Evolutionary conservation across 2,797 vertebrate genomes (phyloP), one percentile per base, ranked within the genome.

Genomic region (Lepilemur ruficaudatus): DNA sequence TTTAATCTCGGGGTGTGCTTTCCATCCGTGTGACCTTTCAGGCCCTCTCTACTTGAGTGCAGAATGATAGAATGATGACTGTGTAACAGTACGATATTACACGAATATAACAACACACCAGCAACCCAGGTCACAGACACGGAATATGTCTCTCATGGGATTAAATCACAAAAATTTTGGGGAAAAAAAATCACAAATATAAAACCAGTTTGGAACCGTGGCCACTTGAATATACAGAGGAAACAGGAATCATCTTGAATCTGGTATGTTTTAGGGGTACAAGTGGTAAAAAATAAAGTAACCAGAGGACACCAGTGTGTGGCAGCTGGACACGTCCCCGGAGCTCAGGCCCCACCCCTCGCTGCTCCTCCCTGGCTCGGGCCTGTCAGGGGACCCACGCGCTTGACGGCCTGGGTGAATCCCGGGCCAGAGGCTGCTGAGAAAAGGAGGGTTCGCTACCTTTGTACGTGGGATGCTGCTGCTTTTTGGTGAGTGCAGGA

Each of bases 371-470:
- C 20, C 20, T 4, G 2, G 38, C 43, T 12, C 5, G 7, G 48
- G 5, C 38, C 50, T 41, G 7, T 30, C 30, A 0, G 0, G 28
- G 94, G 82, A 28, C 5, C 10, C 3, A 25, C 0, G 2, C 7
- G 4, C 35, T 1, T 5, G 52, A 5, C 81, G 4, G 18, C 80
- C 35, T 3, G 12, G 9, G 90, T 0, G 7, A 15, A 1, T 3
- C 1, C 38, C 0, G n/a, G 0, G 10, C 4, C 4, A 2, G 41
- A 61, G 28, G 82, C 4, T 18, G 0, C 1, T 48, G 4, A 88
- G 94, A 25, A 18, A 85, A 92, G 61, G 18, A 91, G 38, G 7
- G 65, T 1, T n/a, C 1, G 69, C 93, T 98, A 99, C 98, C 99
- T 99, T 98, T 98, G 96, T 97, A 98, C 0, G 93, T 97, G 0